Percentiles rank a stretch among this genome's conserved stretches.
phyloP scores from a whole-genome alignment of 2,113 vertebrate species.

The Aptenodytes patagonicus region DNA sequence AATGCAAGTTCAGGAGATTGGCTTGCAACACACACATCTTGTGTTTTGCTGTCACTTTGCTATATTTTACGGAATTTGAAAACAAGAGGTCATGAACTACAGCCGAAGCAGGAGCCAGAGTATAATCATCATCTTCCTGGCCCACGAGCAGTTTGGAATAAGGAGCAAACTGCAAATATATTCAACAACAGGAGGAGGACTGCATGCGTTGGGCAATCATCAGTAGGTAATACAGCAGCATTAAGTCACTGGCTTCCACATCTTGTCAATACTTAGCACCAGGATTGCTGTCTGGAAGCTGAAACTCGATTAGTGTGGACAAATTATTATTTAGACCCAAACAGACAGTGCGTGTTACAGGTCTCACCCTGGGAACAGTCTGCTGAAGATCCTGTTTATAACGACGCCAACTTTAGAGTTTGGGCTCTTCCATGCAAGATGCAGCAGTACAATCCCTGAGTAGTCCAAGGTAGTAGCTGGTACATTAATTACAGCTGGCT shows the following conservation, averaged over 20 bases:
- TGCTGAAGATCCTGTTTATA: neutral
- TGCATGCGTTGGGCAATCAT: rapidly evolving
- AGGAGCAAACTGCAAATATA: neutral
- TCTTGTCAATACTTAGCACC: neutral
- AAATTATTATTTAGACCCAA: neutral
- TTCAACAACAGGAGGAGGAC: neutral
- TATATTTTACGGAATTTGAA: neutral
- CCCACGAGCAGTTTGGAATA: neutral
- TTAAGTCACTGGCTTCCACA: neutral
- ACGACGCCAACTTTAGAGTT: neutral
- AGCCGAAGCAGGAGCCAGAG: neutral
- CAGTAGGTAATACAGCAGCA: neutral
- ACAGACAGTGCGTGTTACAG: neutral
- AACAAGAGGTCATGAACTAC: neutral
- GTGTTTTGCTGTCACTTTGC: neutral
- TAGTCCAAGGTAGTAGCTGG: neutral
- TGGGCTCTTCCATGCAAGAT: neutral
- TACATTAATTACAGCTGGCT: neutral
- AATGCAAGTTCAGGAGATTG: neutral
- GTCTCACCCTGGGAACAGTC: neutral
- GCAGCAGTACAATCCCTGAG: rapidly evolving
- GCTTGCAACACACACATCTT: neutral
- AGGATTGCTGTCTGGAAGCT: neutral
- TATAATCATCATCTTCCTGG: neutral
- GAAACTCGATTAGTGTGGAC: rapidly evolving